Conservation (phyloP, 2,113 vertebrate genomes). For the Brachyhypopomus gauderio region DNA sequence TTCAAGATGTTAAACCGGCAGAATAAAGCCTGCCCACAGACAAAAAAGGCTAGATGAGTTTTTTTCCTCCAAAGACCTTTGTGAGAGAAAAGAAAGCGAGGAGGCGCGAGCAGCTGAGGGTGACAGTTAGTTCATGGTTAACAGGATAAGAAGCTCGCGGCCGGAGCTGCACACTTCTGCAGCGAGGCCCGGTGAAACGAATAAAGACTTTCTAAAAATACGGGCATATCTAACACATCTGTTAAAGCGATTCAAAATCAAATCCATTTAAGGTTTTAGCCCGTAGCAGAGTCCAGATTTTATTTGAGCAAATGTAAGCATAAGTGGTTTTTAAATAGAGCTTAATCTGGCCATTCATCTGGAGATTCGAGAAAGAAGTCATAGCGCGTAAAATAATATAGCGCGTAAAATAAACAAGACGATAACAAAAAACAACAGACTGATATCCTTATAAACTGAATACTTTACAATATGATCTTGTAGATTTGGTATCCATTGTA, state of each 20-base stretch:
- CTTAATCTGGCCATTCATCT: conserved; percentile 40
- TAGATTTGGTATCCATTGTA: no score
- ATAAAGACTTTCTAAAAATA: conserved; percentile 76
- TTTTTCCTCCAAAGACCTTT: conserved; percentile 89
- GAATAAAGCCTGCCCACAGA: conserved; percentile 89
- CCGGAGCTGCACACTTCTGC: conserved; percentile 81
- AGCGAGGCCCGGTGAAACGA: conserved; percentile 74
- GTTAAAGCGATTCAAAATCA: conserved; percentile 82
- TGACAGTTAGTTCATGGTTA: conserved; percentile 84
- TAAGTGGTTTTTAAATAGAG: conserved; percentile 55
- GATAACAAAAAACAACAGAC: no score
- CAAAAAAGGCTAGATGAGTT: conserved; percentile 84
- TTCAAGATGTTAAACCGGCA: conserved; percentile 86
- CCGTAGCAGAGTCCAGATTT: conserved; percentile 75
- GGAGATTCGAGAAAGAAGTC: neutral
- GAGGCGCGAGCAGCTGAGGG: conserved; percentile 91
- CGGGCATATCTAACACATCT: conserved; percentile 95
- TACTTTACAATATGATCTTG: no score
- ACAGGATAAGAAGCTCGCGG: conserved; percentile 72
- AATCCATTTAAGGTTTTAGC: conserved; percentile 78
- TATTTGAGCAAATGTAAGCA: conserved; percentile 67
- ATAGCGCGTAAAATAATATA: conserved; percentile 5
- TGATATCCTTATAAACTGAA: no score
- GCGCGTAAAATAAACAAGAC: no score
- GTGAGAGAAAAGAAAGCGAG: conserved; percentile 78